Conservation (phyloP, 2,797 vertebrate species). For the Lacerta agilis region DNA sequence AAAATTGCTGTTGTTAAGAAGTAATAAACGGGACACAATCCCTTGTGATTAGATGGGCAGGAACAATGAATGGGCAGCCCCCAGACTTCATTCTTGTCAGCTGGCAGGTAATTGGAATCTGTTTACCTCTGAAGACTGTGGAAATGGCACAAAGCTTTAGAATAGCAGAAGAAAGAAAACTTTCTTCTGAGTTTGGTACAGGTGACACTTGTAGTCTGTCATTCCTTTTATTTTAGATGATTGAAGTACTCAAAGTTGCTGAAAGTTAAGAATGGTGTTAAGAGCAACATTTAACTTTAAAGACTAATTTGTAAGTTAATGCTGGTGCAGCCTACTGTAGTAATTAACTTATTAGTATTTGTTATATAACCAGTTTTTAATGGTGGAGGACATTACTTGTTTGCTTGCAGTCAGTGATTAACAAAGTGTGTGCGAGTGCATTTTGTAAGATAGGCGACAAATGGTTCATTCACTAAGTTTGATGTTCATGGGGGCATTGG, state of each 20-base stretch:
- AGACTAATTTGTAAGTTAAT: not conserved
- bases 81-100: fast-evolving
- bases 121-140: not conserved
- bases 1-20: not conserved
- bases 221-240: not conserved
- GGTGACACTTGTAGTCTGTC: not conserved
- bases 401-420: not conserved
- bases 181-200: not conserved
- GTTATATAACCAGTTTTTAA: not conserved
- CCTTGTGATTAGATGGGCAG: slow-evolving; percentile 11
- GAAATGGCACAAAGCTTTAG: not conserved
- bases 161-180: not conserved
- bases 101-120: not conserved
- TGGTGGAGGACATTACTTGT: not conserved
- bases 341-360: not conserved
- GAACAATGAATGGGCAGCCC: not conserved
- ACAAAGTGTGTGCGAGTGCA: too few species aligned
- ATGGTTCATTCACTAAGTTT: not conserved
- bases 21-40: fast-evolving
- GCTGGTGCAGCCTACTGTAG: not conserved
- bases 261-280: not conserved
- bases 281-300: not conserved
- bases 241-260: not conserved
- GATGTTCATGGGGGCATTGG: not conserved
- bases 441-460: fast-evolving